Evolutionary conservation across 2,797 vertebrate genomes (phyloP), one percentile per base, ranked within the genome.

Genomic region (Galago senegalensis): DNA sequence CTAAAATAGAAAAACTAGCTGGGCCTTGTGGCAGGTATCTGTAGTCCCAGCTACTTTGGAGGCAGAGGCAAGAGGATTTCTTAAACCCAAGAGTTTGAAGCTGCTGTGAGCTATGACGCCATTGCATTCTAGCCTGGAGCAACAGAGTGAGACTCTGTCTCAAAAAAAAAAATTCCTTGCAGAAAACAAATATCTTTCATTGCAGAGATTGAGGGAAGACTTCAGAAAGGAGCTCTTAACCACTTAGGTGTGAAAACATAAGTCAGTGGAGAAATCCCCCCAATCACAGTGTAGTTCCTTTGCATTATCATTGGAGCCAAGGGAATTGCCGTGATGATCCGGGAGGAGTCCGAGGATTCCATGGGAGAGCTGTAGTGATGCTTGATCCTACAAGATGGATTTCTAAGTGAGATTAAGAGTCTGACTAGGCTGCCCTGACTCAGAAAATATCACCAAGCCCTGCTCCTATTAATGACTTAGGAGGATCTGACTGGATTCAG

Each of bases 401-500:
- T 97, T 97, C 96, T 93, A 97, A 97, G 92, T 90, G 96, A 97
- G 97, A 92, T 97, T 93, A 97, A 96, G 94, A 90, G 91, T 97
- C 97, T 98, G 97, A 96, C 77, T 82, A 96, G 96, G 89, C 96
- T 96, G 84, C 53, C 94, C 95, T 97, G 97, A 98, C 96, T 98
- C 97, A 98, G 97, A 96, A 96, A 93, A 95, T 95, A 95, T 93
- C 95, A 95, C 95, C 93, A 96, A 95, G 96, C 84, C 80, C 89
- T 92, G 69, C 88, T 97, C 75, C 85, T 95, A 34, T 87, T 97
- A 97, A 97, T 94, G 95, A 95, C 96, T 96, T 96, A 93, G 96
- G 81, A 95, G 98, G 93, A 70, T 80, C 95, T 96, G 95, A 95
- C 93, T 94, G 93, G 87, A 96, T 97, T 94, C 90, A 91, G 87